Conservation (phyloP, 2,113 vertebrate genomes). For the Seriola quinqueradiata region DNA sequence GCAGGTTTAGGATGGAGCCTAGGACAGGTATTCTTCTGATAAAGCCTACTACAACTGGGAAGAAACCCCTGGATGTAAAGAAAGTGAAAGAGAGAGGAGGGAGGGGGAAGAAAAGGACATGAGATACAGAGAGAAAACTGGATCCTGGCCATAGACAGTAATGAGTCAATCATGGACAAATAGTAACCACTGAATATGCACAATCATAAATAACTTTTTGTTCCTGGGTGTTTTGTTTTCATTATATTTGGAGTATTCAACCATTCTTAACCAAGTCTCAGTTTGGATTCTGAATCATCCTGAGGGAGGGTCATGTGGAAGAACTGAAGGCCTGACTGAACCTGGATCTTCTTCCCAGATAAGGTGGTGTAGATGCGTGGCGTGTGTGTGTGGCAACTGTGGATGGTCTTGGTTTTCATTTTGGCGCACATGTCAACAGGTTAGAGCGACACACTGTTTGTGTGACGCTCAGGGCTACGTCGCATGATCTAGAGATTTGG, state of each 20-base stretch:
- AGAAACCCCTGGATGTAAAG: constrained; percentile 91
- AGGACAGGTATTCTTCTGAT: constrained; percentile 97
- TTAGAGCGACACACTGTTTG: too few relatives aligned
- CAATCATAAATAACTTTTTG: too few relatives aligned
- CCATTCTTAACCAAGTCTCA: neutral
- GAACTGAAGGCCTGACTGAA: too few relatives aligned
- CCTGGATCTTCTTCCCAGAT: too few relatives aligned
- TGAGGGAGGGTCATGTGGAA: too few relatives aligned
- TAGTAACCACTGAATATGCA: neutral
- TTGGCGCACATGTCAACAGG: too few relatives aligned
- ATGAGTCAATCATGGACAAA: neutral
- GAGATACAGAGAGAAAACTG: neutral
- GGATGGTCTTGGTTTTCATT: too few relatives aligned
- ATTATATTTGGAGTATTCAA: too few relatives aligned
- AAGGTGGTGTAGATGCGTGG: too few relatives aligned
- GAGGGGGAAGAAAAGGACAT: neutral
- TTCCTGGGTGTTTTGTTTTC: neutral
- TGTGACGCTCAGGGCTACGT: too few relatives aligned
- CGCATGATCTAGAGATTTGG: too few relatives aligned
- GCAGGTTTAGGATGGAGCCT: constrained; percentile 96
- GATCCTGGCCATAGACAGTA: neutral
- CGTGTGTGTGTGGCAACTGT: too few relatives aligned
- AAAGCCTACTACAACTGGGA: constrained; percentile 95
- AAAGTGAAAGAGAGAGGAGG: neutral
- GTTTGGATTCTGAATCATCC: neutral